Conservation (phyloP, 2,113 vertebrate species). For the Gadus macrocephalus region DNA sequence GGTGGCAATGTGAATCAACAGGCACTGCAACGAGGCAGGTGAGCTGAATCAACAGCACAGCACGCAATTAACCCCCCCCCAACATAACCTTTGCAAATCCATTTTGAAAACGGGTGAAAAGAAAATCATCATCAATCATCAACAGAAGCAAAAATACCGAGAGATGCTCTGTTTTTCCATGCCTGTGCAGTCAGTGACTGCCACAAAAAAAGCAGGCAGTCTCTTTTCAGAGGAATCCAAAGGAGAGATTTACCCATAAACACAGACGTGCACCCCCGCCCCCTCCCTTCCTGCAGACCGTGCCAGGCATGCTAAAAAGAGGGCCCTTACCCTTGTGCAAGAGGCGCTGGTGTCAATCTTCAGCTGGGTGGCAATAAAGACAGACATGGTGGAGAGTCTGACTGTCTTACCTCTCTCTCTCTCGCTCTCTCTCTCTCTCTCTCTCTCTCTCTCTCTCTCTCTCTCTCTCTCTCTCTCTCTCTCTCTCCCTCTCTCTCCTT, state of each 20-base stretch:
- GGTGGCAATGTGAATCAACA: background rate
- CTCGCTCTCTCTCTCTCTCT: background rate
- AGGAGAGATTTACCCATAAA: slow-evolving; percentile 49
- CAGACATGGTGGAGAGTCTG: slow-evolving; percentile 55
- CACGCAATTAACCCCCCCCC: background rate
- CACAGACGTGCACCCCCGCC: slow-evolving; percentile 36
- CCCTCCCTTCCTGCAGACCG: slow-evolving; percentile 26
- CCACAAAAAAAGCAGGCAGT: slow-evolving; percentile 48
- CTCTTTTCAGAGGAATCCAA: slow-evolving; percentile 46
- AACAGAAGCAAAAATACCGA: slow-evolving; percentile 8
- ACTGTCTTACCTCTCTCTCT: slow-evolving; percentile 23
- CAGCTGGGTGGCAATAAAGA: slow-evolving; percentile 71
- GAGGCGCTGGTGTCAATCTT: slow-evolving; percentile 65
- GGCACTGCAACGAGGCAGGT: slow-evolving; percentile 36
- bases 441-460: slow-evolving; percentile 37
- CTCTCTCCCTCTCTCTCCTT: slow-evolving; percentile 7
- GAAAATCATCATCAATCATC: slow-evolving; percentile 13
- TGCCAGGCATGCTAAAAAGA: slow-evolving; percentile 56
- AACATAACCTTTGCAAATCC: background rate
- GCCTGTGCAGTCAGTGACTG: slow-evolving; percentile 38
- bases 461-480: background rate
- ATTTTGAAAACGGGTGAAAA: background rate
- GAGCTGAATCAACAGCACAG: slow-evolving; percentile 21
- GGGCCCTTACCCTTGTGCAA: slow-evolving; percentile 70
- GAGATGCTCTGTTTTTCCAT: slow-evolving; percentile 4